Conservation (phyloP, 2,797 vertebrate species). For the Salarias fasciatus region DNA sequence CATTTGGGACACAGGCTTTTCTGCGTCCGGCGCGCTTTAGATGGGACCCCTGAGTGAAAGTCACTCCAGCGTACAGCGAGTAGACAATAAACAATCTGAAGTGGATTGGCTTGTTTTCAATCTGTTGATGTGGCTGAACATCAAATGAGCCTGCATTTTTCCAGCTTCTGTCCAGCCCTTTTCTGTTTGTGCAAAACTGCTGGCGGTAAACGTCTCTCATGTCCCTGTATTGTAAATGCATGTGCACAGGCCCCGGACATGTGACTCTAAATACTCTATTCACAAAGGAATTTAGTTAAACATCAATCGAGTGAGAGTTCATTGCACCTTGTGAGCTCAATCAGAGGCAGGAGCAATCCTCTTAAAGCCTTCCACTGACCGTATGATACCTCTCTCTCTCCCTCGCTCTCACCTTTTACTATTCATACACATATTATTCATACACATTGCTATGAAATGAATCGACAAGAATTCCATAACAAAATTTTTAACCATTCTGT, state of each 20-base stretch:
- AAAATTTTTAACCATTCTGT: too few relatives aligned
- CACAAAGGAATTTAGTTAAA: slow-evolving; percentile 73
- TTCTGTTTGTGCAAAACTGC: slow-evolving; percentile 12
- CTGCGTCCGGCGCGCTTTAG: slow-evolving; percentile 23
- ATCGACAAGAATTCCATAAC: too few relatives aligned
- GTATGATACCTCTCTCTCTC: slow-evolving; percentile 33
- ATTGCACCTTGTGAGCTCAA: slow-evolving; percentile 57
- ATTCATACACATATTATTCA: too few relatives aligned
- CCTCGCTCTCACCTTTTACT: too few relatives aligned
- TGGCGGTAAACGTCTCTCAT: slow-evolving; percentile 9
- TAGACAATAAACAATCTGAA: background rate
- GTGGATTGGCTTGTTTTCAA: slow-evolving; percentile 7
- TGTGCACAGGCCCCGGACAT: slow-evolving; percentile 42
- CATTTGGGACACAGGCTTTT: slow-evolving; percentile 40
- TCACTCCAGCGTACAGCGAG: background rate
- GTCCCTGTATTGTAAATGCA: slow-evolving; percentile 21
- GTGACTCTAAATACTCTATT: slow-evolving; percentile 58
- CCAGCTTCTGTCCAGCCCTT: slow-evolving; percentile 14
- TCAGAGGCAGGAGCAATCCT: slow-evolving; percentile 57
- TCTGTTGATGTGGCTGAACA: slow-evolving; percentile 18
- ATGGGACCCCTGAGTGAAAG: slow-evolving; percentile 17
- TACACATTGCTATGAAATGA: too few relatives aligned
- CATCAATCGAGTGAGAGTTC: slow-evolving; percentile 64
- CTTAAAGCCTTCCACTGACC: slow-evolving; percentile 50
- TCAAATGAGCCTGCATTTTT: slow-evolving; percentile 5